Conservation (phyloP, 2,888 invertebrate genomes). For the Acheta domesticus region DNA sequence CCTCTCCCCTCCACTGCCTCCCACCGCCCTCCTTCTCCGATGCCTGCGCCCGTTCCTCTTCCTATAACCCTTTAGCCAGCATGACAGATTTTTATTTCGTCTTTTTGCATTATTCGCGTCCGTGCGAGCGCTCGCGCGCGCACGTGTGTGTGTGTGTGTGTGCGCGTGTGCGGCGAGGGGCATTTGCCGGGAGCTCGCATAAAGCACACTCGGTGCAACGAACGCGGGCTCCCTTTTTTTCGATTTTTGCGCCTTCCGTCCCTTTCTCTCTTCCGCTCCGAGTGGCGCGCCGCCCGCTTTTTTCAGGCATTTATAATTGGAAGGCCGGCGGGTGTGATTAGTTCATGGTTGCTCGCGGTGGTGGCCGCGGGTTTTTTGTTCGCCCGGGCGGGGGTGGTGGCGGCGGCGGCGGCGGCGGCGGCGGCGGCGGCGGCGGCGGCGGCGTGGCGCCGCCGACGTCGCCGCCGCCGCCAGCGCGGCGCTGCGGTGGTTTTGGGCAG, state of each 20-base stretch:
- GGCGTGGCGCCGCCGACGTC: not conserved
- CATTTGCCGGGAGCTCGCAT: constrained; percentile 30
- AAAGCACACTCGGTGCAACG: constrained; percentile 27
- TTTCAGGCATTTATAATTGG: constrained; percentile 32
- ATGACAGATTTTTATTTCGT: constrained; percentile 19
- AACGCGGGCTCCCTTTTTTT: constrained; percentile 26
- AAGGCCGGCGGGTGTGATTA: constrained; percentile 34
- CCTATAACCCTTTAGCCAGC: constrained; percentile 22
- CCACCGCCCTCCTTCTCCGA: not conserved
- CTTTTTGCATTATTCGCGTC: constrained; percentile 6
- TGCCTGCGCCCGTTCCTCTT: not conserved
- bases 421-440: not conserved
- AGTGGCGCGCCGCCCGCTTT: not conserved
- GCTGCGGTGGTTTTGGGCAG: constrained; percentile 6
- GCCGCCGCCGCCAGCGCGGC: not conserved
- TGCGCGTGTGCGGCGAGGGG: constrained; percentile 18
- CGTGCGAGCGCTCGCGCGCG: not conserved
- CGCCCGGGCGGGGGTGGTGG: not conserved
- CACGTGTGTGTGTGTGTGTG: not conserved
- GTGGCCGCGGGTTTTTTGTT: constrained; percentile 31
- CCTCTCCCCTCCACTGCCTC: not conserved
- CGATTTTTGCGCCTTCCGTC: constrained; percentile 28
- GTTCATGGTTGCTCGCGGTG: constrained; percentile 24
- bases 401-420: not conserved
- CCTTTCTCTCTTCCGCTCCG: constrained; percentile 18